phyloP scores from a whole-genome alignment of 2,797 vertebrate species.

The Arctocebus calabarensis region DNA sequence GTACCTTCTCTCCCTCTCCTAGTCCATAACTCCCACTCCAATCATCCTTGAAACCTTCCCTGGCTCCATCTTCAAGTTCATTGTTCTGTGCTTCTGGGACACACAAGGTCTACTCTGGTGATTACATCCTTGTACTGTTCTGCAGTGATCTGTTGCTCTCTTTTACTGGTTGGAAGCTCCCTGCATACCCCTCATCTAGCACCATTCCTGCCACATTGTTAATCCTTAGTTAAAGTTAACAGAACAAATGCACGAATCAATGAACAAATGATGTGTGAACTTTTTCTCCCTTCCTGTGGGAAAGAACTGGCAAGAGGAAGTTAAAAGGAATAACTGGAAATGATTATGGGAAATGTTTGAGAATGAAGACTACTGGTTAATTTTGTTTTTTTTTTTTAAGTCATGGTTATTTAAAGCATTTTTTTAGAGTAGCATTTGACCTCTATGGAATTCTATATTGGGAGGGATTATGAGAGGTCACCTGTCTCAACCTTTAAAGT shows the following conservation, averaged over 20 bases:
- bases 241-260: background rate
- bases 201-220: background rate
- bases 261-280: background rate
- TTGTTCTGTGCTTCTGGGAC: no score
- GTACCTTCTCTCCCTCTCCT: background rate
- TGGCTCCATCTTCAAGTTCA: background rate
- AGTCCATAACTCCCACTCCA: background rate
- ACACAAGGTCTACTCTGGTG: background rate
- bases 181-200: background rate
- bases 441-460: constrained; percentile 34
- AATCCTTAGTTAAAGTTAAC: background rate
- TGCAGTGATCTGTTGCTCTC: background rate
- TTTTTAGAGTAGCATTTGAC: constrained; percentile 51
- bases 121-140: background rate
- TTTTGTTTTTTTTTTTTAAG: background rate
- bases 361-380: background rate
- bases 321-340: constrained; percentile 37
- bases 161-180: background rate
- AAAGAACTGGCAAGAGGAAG: background rate
- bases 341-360: background rate
- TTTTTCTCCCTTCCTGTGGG: background rate
- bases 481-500: background rate
- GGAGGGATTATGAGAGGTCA: background rate
- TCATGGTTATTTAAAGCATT: constrained; percentile 11
- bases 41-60: background rate